phyloP scores from a whole-genome alignment of 2,113 vertebrate genomes.

The Panthera uncia region DNA sequence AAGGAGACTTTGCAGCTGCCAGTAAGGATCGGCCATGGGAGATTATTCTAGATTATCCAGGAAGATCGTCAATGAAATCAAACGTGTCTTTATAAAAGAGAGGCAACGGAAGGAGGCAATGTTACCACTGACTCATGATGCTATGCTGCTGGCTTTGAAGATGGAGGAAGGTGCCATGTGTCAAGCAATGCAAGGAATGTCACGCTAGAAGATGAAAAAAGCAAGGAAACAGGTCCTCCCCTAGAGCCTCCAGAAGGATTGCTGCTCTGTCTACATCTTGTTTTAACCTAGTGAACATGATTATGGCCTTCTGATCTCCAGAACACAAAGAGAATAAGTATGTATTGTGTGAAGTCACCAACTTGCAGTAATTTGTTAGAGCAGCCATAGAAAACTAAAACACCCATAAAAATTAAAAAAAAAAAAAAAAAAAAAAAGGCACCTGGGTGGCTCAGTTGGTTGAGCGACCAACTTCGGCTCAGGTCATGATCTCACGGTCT shows the following conservation, averaged over 20 bases:
- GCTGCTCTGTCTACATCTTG: accelerated
- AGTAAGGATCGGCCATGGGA: not conserved
- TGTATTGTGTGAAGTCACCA: not conserved
- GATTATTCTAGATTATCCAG: not conserved
- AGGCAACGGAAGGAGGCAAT: accelerated
- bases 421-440: too few species aligned
- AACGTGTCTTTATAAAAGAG: not conserved
- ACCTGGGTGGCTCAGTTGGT: too few species aligned
- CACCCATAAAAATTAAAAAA: too few species aligned
- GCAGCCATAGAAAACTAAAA: not conserved
- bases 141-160: not conserved
- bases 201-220: not conserved
- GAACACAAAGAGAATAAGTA: not conserved
- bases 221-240: not conserved
- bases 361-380: not conserved
- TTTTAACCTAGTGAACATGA: not conserved
- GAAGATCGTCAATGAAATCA: not conserved
- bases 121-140: not conserved
- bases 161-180: not conserved
- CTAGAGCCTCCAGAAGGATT: not conserved
- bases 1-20: not conserved
- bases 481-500: too few species aligned
- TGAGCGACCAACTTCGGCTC: too few species aligned
- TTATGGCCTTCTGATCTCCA: not conserved
- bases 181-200: not conserved